Evolutionary conservation across 2,888 invertebrate genomes (phyloP).

Genomic region (Temnothorax unifasciatus): DNA sequence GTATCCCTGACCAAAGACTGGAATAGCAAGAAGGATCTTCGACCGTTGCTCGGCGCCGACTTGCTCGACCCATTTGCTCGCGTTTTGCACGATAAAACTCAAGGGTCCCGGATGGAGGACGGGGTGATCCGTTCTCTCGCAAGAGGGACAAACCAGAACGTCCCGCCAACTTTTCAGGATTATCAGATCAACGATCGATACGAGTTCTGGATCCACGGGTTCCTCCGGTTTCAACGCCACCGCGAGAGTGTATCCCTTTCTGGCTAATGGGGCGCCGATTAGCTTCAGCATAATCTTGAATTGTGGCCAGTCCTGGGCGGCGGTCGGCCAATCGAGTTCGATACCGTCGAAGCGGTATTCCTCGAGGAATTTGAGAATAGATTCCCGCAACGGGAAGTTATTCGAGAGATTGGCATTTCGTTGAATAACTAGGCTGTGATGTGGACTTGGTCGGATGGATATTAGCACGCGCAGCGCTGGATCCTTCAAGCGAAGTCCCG

Average conservation of each 20-base stretch:
- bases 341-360: conserved; percentile 93
- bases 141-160: neutral
- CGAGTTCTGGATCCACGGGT: conserved; percentile 89
- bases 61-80: conserved; percentile 82
- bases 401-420: conserved; percentile 28
- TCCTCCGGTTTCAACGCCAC: conserved; percentile 89
- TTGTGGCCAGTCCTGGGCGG: conserved; percentile 34
- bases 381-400: conserved; percentile 86
- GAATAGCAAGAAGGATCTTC: conserved; percentile 91
- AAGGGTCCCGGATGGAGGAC: conserved; percentile 81
- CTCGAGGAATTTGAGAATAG: conserved; percentile 89
- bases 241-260: conserved; percentile 88
- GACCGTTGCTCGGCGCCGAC: conserved; percentile 88
- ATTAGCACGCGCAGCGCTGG: conserved; percentile 91
- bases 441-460: conserved; percentile 87
- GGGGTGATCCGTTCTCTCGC: conserved; percentile 25
- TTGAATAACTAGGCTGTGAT: conserved; percentile 47
- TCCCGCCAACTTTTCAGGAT: conserved; percentile 90
- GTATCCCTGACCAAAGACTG: conserved; percentile 92
- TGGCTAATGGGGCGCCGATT: conserved; percentile 84
- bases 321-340: conserved; percentile 89
- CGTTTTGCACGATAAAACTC: conserved; percentile 71
- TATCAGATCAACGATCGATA: conserved; percentile 89
- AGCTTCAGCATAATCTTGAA: conserved; percentile 29
- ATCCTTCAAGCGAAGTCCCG: conserved; percentile 90